These are phyloP conservation scores for Eristalis intricaria DNA, from an alignment of 2,888 invertebrate species.

Conservation along the genomic window DNA sequence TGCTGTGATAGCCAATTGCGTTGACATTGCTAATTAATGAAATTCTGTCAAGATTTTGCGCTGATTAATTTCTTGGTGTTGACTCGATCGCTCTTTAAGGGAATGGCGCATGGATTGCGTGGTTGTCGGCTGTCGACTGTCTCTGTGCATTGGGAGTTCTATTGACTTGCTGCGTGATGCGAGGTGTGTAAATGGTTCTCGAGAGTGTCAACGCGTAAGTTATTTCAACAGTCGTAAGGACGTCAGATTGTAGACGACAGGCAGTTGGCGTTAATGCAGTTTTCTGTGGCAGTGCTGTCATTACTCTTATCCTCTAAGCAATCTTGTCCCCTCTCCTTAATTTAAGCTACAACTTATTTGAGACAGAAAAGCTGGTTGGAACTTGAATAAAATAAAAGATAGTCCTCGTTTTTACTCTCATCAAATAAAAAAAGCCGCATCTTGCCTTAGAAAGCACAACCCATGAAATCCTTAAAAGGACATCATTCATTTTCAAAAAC, in stretches of 20 bases:
- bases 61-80: slow-evolving; percentile 68
- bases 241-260: background rate
- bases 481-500: too few species aligned
- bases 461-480: too few species aligned
- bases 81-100: slow-evolving; percentile 48
- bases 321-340: too few species aligned
- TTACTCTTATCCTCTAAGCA: too few species aligned
- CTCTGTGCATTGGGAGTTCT: background rate
- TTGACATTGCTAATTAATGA: slow-evolving; percentile 76
- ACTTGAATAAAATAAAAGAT: too few species aligned
- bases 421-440: too few species aligned
- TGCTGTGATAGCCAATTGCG: slow-evolving; percentile 74
- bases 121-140: slow-evolving; percentile 18
- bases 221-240: background rate
- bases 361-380: too few species aligned
- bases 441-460: too few species aligned
- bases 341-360: too few species aligned
- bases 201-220: background rate
- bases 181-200: slow-evolving; percentile 1
- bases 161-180: background rate
- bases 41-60: slow-evolving; percentile 72
- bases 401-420: too few species aligned
- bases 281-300: too few species aligned
- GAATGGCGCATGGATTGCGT: slow-evolving; percentile 46
- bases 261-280: too few species aligned